These are phyloP conservation scores for Diabrotica balteata DNA, from an alignment of 2,888 invertebrate genomes.

Conservation along the genomic window DNA sequence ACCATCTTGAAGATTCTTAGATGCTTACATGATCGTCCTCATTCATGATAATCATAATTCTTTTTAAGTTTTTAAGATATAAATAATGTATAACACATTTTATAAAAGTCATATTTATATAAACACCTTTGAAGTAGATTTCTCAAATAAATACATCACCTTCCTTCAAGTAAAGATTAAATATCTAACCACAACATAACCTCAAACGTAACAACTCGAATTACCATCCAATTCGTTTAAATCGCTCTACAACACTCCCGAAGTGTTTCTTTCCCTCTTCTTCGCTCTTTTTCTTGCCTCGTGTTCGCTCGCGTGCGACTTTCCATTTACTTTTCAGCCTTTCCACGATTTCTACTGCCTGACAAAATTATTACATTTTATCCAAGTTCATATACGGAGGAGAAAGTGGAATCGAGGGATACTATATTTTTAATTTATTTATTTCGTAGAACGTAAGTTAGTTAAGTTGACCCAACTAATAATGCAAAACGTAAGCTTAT, in stretches of 20 bases:
- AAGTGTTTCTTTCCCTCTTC: neutral
- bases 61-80: too few relatives aligned
- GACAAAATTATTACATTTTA: conserved; percentile 17
- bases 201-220: conserved; percentile 3
- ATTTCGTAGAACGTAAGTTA: too few relatives aligned
- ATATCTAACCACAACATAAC: neutral
- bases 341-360: conserved; percentile 20
- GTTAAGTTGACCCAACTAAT: too few relatives aligned
- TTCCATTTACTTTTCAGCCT: conserved; percentile 23
- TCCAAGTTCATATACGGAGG: neutral
- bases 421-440: neutral
- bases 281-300: conserved; percentile 1
- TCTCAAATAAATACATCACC: too few relatives aligned
- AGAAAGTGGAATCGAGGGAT: neutral
- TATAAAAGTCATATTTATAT: neutral
- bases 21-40: too few relatives aligned
- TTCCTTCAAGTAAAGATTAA: conserved; percentile 2
- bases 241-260: neutral
- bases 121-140: too few relatives aligned
- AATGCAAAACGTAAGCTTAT: too few relatives aligned
- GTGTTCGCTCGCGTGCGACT: conserved; percentile 15
- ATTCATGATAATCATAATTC: too few relatives aligned
- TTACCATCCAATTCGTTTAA: conserved; percentile 13
- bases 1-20: too few relatives aligned
- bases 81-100: neutral